phyloP scores from a whole-genome alignment of 2,888 invertebrate species.

The Lasiommata megera region DNA sequence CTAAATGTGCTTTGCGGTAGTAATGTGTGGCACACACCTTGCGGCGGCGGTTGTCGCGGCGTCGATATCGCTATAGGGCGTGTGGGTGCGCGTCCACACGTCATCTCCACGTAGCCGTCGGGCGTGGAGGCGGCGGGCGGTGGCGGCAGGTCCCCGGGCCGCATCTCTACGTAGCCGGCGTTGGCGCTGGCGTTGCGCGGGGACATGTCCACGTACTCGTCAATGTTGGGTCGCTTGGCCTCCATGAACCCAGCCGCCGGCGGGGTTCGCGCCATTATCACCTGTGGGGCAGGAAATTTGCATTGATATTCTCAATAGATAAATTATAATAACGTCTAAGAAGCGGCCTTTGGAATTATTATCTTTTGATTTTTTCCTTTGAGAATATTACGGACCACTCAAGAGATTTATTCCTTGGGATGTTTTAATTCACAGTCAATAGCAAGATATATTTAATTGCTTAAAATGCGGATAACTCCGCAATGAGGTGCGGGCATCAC shows the following conservation, averaged over 20 bases:
- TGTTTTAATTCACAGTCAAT: no score
- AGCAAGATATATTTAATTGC: no score
- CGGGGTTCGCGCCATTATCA: constrained; percentile 52
- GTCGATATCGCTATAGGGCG: constrained; percentile 83
- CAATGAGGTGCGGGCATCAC: no score
- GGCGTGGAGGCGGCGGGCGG: constrained; percentile 45
- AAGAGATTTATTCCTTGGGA: no score
- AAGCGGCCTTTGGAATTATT: no score
- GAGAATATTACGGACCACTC: no score
- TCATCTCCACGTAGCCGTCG: constrained; percentile 86
- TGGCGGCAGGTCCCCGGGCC: constrained; percentile 49
- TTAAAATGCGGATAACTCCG: no score
- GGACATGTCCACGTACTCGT: constrained; percentile 78
- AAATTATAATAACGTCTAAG: no score
- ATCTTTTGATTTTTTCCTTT: no score
- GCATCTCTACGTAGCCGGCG: constrained; percentile 84
- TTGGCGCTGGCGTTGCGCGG: constrained; percentile 50
- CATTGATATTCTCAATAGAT: no score
- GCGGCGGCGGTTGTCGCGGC: constrained; percentile 40
- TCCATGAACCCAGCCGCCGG: constrained; percentile 48
- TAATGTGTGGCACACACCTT: constrained; percentile 34
- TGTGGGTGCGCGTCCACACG: constrained; percentile 77
- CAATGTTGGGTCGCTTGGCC: constrained; percentile 45
- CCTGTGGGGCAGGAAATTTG: constrained; percentile 31
- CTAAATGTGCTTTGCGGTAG: no score